phyloP scores from a whole-genome alignment of 2,888 invertebrate genomes.

The Ichneumoninae sp. region DNA sequence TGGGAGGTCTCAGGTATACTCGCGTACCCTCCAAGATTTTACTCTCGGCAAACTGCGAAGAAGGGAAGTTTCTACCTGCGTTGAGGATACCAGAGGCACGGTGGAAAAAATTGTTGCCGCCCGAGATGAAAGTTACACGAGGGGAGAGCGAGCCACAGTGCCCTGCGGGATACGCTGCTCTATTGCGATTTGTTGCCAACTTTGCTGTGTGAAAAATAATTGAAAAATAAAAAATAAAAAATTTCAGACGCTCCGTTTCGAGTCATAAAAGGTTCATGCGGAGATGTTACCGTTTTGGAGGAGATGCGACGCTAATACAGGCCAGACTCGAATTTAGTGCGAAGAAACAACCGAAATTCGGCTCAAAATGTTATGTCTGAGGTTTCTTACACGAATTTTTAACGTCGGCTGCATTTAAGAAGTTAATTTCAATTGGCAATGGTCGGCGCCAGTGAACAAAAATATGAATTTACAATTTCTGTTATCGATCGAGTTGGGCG shows the following conservation, averaged over 20 bases:
- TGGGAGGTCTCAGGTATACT: neutral
- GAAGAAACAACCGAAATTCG: too few species aligned
- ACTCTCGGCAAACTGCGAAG: slow-evolving; percentile 16
- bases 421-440: neutral
- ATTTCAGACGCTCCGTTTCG: too few species aligned
- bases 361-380: too few species aligned
- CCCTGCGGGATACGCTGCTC: neutral
- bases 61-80: slow-evolving; percentile 29
- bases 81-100: slow-evolving; percentile 8
- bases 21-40: neutral
- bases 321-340: too few species aligned
- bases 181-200: neutral
- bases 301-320: too few species aligned
- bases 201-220: neutral
- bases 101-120: neutral
- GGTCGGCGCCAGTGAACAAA: neutral
- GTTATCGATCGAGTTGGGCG: too few species aligned
- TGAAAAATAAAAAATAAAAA: neutral
- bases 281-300: too few species aligned
- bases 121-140: neutral
- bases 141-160: neutral
- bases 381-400: too few species aligned
- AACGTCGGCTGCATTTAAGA: too few species aligned
- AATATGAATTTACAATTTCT: neutral
- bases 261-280: too few species aligned